Base-by-base conservation (phyloP, 2,797 vertebrate genomes). In the Acomys russatus region DNA sequence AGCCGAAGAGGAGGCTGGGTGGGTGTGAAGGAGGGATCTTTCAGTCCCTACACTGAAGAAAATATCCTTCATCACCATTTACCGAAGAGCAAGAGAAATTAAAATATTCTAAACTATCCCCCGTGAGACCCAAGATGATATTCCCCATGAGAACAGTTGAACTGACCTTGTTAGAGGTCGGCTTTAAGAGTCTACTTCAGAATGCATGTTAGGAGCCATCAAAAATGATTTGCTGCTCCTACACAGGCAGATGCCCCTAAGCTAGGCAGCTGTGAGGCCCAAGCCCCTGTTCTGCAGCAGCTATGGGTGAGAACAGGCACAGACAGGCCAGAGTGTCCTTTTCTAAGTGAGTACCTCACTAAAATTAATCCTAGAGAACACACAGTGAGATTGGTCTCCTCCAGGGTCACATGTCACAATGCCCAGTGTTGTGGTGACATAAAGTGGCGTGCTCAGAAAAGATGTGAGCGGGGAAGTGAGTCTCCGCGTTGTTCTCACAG, bases 151-250 rank as follows among this genome's bases (percentile, higher is more conserved):
- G 49, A 78, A 82, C 23, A 51, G 4, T 73, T 76, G 61, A 84
- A 59, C 17, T 33, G 56, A 91, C 59, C 14, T 94, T 93, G 82
- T 78, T 51, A 59, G 54, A 78, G 54, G 49, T 79, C 25, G 96
- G n/a, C 56, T 85, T 51, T 94, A 77, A 91, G 89, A 12, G 91
- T 22, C 23, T 25, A 73, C 88, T 78, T 88, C 33, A 93, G 89
- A 87, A 71, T 74, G 9, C 17, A 59, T 3, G 0, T 38, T 77
- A 82, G 61, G 51, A 10, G 14, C 80, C 73, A 92, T 38, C 18
- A 54, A 28, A 68, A 83, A 84, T 68, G 77, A 92, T 38, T 87
- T 49, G 11, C 54, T 79, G 10, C 30, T 91, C 22, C 92, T 14
- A 83, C 38, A 64, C 10, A 44, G 66, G 28, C 54, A 92, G 44